Evolutionary conservation across 2,888 invertebrate genomes (phyloP).

Genomic region (Odontocerum albicorne): DNA sequence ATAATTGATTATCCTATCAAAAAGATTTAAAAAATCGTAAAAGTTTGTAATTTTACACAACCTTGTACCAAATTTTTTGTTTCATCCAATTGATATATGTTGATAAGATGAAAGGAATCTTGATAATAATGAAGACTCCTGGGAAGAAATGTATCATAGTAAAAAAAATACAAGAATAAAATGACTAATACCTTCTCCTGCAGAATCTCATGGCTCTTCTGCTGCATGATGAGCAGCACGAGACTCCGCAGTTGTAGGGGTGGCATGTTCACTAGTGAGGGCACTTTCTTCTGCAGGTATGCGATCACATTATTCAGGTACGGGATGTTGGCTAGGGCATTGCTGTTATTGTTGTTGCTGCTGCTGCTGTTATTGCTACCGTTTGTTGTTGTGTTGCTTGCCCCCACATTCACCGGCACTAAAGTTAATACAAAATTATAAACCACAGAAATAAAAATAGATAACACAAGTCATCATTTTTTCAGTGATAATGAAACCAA

Average conservation of each 20-base stretch:
- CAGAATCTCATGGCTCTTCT: constrained; percentile 56
- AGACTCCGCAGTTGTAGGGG: constrained; percentile 55
- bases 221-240: constrained; percentile 58
- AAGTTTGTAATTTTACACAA: too few species aligned
- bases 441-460: too few species aligned
- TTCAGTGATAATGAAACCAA: too few species aligned
- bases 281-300: constrained; percentile 61
- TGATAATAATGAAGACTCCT: neutral
- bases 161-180: neutral
- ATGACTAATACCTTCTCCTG: constrained; percentile 43
- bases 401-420: too few species aligned
- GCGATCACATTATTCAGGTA: constrained; percentile 62
- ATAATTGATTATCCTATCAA: too few species aligned
- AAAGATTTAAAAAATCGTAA: too few species aligned
- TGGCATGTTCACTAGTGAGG: constrained; percentile 55
- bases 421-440: too few species aligned
- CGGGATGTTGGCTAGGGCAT: constrained; percentile 31
- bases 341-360: constrained; percentile 13
- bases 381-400: neutral
- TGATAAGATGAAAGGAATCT: neutral
- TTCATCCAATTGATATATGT: neutral
- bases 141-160: too few species aligned
- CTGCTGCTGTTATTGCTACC: neutral
- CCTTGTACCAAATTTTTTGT: too few species aligned
- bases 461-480: too few species aligned